Evolutionary conservation across 1,140 invertebrate genomes (phyloP), one percentile per base, ranked within the genome.

Genomic region (Nomia melanderi): DNA sequence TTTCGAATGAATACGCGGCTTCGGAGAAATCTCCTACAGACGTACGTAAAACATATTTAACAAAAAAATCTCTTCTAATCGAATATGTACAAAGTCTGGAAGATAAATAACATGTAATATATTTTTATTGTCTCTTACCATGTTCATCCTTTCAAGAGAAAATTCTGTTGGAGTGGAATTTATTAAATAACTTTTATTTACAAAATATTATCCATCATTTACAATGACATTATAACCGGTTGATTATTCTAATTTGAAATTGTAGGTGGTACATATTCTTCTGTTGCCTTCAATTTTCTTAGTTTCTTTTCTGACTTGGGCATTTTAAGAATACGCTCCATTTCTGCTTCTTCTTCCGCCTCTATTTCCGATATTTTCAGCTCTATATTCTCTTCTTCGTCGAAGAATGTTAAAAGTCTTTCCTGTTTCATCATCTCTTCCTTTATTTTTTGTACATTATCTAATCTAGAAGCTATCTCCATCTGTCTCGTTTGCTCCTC

Each of bases 351-450:
- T 89, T 83, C 90, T 86, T 60, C 92, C 92, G 53, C 81, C 86
- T 90, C 84, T 81, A 91, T 94, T 88, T 87, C 92, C 82, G 95
- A 95, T 83, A 96, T 96, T 88, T 94, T 81, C 17, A 97, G 89
- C 87, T 97, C 96, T 71, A 96, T 94, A 83, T 95, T 86, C 59
- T 96, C 94, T 87, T 96, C 94, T 84, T 95, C 95, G 62, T 96
- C 95, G 91, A 97, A 96, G 93, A 95, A 97, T 92, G 95, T 96
- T 39, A 97, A 90, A 71, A 94, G 93, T 83, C 94, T 93, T 86
- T 96, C 95, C 85, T 93, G 93, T n/a, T 92, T 81, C 54, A 92
- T 60, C 44, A 97, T 86, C 7, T 94, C 89, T 60, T 93, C 90
- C 83, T 95, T 94, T 25, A 95, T 93, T 44, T 93, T 85, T 79